Conservation (phyloP, 2,888 invertebrate genomes). For the Dynastes grantii region DNA sequence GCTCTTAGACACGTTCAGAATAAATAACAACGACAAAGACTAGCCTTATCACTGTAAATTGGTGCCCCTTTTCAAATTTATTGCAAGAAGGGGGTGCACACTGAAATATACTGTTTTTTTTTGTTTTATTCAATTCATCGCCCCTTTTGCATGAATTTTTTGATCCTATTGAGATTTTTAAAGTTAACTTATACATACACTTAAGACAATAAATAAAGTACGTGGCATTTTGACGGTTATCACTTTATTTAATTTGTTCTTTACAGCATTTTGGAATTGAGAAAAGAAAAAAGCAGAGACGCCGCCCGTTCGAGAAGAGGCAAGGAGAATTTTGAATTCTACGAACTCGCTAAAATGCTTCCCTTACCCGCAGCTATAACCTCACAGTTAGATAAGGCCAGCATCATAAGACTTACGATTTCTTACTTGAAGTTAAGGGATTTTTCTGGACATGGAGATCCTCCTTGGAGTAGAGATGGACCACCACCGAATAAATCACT, state of each 20-base stretch:
- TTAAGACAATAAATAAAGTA: not conserved
- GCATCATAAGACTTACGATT: conserved; percentile 96
- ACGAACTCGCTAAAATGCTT: conserved; percentile 95
- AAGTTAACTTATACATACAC: conserved; percentile 1
- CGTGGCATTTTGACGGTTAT: not conserved
- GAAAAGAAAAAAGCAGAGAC: conserved; percentile 95
- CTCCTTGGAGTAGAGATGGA: conserved; percentile 92
- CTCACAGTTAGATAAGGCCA: conserved; percentile 95
- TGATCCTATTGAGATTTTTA: not conserved
- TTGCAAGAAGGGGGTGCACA: not conserved
- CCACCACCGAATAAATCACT: conserved; percentile 85
- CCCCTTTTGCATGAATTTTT: conserved; percentile 1
- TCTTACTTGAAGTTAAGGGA: conserved; percentile 95
- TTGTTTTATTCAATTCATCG: conserved; percentile 4
- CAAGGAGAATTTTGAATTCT: conserved; percentile 97
- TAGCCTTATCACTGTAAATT: conserved; percentile 37
- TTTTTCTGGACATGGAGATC: conserved; percentile 96
- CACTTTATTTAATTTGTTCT: not conserved
- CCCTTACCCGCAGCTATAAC: conserved; percentile 93
- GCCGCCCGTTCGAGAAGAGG: conserved; percentile 93
- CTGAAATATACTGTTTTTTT: conserved; percentile 8
- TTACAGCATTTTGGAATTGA: conserved; percentile 92
- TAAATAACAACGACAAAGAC: conserved; percentile 38
- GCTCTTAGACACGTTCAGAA: conserved; percentile 36
- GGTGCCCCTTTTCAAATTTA: conserved; percentile 1